These are phyloP conservation scores for Myathropa florea DNA, from an alignment of 2,888 invertebrate genomes.

Conservation along the genomic window DNA sequence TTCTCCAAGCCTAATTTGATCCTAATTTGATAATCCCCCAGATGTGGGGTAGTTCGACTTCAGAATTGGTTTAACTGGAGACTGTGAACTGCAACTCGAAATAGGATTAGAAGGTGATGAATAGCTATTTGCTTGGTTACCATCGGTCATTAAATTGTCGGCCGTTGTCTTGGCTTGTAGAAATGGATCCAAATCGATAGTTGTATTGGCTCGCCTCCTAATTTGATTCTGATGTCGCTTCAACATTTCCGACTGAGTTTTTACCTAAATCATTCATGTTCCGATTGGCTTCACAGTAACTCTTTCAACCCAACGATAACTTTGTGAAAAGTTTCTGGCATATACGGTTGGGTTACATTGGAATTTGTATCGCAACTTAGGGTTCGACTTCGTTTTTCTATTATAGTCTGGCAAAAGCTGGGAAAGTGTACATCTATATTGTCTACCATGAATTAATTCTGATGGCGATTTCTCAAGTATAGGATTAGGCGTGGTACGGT, in stretches of 20 bases:
- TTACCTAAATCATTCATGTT: neutral
- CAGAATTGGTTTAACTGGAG: neutral
- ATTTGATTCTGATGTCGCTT: neutral
- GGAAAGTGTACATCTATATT: neutral
- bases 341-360: too few relatives aligned
- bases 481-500: neutral
- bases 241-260: neutral
- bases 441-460: neutral
- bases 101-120: neutral
- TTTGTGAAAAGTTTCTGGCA: too few relatives aligned
- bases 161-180: neutral
- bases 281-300: neutral
- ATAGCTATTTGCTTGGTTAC: neutral
- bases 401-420: neutral
- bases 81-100: neutral
- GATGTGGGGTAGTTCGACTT: neutral
- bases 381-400: too few relatives aligned
- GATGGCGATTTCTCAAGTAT: neutral
- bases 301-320: neutral
- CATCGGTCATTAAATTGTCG: too few relatives aligned
- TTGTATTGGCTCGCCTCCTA: neutral
- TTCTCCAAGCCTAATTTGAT: neutral
- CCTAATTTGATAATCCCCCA: neutral
- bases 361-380: too few relatives aligned
- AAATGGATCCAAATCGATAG: neutral